These are phyloP conservation scores for Lamprologus lemairii DNA, from an alignment of 2,113 vertebrate species.

Conservation along the genomic window DNA sequence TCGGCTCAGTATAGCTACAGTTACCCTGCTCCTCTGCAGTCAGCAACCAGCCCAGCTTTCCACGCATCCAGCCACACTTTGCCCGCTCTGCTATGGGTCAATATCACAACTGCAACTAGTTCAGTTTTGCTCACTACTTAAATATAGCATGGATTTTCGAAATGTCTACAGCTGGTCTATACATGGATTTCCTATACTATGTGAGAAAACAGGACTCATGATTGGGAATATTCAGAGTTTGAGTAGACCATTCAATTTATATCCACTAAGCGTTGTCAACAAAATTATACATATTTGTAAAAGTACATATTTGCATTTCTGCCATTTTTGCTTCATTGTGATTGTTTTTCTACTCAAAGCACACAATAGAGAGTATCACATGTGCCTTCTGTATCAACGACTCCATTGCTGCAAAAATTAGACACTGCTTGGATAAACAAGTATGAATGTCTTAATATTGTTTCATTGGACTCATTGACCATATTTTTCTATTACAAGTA, in stretches of 20 bases:
- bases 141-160: neutral
- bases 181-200: neutral
- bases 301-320: neutral
- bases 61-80: neutral
- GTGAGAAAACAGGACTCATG: neutral
- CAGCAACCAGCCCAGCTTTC: neutral
- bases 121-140: neutral
- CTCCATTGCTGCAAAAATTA: neutral
- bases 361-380: neutral
- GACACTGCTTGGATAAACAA: neutral
- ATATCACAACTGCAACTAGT: neutral
- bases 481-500: neutral
- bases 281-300: neutral
- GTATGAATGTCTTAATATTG: neutral
- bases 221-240: neutral
- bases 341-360: neutral
- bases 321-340: neutral
- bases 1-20: neutral
- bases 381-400: neutral
- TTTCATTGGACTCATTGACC: neutral
- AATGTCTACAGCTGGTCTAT: neutral
- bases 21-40: neutral
- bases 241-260: neutral
- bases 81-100: neutral
- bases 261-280: neutral